Evolutionary conservation across 2,888 invertebrate genomes (phyloP).

Genomic region (Lithophane socia): DNA sequence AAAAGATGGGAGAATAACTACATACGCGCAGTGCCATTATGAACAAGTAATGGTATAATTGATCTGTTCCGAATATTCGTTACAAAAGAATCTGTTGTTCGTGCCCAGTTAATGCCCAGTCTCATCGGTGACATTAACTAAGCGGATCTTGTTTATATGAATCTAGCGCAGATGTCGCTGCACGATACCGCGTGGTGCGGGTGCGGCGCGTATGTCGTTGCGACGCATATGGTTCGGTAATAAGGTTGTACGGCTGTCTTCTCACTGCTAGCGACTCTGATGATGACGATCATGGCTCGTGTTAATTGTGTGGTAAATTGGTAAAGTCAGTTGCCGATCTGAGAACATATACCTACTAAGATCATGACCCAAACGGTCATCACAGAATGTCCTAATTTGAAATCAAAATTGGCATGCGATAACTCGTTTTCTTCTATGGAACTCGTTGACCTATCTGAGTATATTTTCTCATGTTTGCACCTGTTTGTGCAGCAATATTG

Average conservation of each 20-base stretch:
- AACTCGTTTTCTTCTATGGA: not conserved
- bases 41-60: not conserved
- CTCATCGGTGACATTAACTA: not conserved
- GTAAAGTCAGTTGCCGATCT: constrained; percentile 36
- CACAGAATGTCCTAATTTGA: not conserved
- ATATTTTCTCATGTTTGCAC: constrained; percentile 53
- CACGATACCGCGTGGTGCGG: constrained; percentile 28
- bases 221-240: constrained; percentile 41
- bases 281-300: constrained; percentile 13
- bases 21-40: constrained; percentile 46
- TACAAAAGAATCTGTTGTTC: not conserved
- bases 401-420: not conserved
- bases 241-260: constrained; percentile 69
- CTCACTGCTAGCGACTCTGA: constrained; percentile 70
- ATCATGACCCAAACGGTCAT: constrained; percentile 17
- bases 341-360: constrained; percentile 49
- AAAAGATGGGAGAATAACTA: constrained; percentile 22
- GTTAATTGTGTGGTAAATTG: constrained; percentile 29
- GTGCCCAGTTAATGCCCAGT: constrained; percentile 3
- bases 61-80: constrained; percentile 18
- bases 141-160: constrained; percentile 22
- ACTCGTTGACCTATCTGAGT: constrained; percentile 10
- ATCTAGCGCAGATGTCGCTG: constrained; percentile 36
- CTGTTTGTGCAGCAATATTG: constrained; percentile 47
- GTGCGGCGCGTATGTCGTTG: constrained; percentile 45